Percentiles rank a stretch among this genome's conserved stretches.
These are phyloP conservation scores for Melieria crassipennis DNA, from an alignment of 2,888 invertebrate genomes.

Conservation along the genomic window DNA sequence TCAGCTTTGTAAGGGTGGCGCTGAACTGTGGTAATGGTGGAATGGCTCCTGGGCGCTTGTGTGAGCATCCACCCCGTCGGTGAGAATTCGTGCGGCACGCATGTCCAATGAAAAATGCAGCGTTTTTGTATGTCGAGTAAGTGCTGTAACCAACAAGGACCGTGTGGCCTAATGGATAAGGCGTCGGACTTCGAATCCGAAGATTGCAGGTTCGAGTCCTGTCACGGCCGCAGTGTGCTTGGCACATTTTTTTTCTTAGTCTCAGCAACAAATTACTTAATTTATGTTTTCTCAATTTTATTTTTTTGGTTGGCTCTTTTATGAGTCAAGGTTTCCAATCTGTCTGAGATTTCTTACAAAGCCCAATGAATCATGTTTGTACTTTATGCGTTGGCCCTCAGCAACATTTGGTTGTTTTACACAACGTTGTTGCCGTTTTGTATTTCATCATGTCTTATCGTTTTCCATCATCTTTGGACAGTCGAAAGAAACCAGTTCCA, in stretches of 20 bases:
- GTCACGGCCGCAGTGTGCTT: slow-evolving; percentile 61
- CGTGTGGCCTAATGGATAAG: slow-evolving; percentile 68
- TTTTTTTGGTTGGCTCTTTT: neutral
- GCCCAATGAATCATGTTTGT: slow-evolving; percentile 2
- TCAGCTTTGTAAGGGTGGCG: slow-evolving; percentile 15
- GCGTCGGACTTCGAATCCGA: slow-evolving; percentile 68
- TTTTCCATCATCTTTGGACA: neutral
- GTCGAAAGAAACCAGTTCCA: slow-evolving; percentile 11
- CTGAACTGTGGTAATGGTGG: neutral
- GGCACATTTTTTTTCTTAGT: neutral
- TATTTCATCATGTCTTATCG: slow-evolving; percentile 6
- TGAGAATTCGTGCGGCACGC: neutral
- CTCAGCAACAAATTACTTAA: slow-evolving; percentile 1
- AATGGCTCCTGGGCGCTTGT: neutral
- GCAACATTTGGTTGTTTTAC: neutral
- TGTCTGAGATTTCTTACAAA: no score
- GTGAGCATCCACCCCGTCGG: slow-evolving; percentile 20
- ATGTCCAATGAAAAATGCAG: slow-evolving; percentile 18
- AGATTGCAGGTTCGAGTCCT: slow-evolving; percentile 68
- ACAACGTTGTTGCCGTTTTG: neutral
- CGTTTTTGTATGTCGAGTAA: slow-evolving; percentile 1
- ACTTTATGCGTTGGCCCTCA: neutral
- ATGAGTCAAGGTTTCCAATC: no score
- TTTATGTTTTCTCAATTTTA: neutral
- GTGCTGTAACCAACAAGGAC: slow-evolving; percentile 46